A percentile compares a stretch with the other conserved stretches of the same genome.
Conservation (phyloP, 2,888 invertebrate genomes). For the Hetaerina titia region DNA sequence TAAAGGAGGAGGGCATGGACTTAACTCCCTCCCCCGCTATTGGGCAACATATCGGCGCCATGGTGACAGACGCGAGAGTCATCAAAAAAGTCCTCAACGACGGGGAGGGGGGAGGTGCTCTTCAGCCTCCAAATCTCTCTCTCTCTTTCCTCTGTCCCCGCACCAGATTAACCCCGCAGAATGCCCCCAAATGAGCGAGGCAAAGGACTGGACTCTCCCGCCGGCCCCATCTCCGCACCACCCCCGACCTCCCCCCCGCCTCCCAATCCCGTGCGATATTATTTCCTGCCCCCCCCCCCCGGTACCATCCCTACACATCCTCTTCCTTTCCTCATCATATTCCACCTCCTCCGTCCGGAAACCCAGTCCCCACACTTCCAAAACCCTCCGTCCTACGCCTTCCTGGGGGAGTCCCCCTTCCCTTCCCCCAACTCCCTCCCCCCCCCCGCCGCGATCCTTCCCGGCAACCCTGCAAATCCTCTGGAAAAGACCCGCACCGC, state of each 20-base stretch:
- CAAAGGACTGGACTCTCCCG: slow-evolving; percentile 30
- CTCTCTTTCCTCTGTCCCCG: neutral
- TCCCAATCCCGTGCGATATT: slow-evolving; percentile 12
- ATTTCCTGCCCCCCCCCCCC: slow-evolving; percentile 48
- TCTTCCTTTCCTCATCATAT: neutral
- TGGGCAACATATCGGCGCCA: slow-evolving; percentile 46
- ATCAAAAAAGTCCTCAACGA: slow-evolving; percentile 28
- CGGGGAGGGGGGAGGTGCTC: no score
- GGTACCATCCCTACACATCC: neutral
- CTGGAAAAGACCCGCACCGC: slow-evolving; percentile 34
- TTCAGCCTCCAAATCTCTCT: neutral
- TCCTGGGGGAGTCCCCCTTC: neutral
- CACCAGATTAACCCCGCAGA: slow-evolving; percentile 61
- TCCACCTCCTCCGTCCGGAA: neutral
- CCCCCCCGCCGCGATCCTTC: neutral
- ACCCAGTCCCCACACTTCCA: neutral
- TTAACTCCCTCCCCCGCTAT: slow-evolving; percentile 11
- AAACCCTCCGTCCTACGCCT: neutral
- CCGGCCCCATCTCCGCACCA: neutral
- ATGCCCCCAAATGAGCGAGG: slow-evolving; percentile 60
- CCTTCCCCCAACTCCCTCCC: neutral
- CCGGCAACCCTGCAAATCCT: slow-evolving; percentile 33
- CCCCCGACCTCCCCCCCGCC: neutral
- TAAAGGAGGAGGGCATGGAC: neutral
- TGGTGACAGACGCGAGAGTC: slow-evolving; percentile 43